Percentiles rank a stretch among this genome's conserved stretches.
These are phyloP conservation scores for Bufo bufo DNA, from an alignment of 2,113 vertebrate genomes.

Conservation along the genomic window DNA sequence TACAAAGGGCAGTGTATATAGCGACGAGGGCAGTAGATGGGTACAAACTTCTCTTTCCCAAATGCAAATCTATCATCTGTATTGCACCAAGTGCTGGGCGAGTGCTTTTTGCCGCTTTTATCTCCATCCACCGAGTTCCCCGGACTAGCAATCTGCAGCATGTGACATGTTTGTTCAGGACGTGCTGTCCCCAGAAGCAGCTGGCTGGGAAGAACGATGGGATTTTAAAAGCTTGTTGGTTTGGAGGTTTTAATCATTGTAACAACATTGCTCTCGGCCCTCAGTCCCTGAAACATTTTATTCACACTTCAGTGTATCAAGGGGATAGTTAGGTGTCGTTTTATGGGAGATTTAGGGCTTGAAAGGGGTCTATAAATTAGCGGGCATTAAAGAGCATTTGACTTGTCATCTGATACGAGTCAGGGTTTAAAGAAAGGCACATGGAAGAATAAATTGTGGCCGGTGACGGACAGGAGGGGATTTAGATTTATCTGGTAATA, in stretches of 20 bases:
- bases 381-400: not conserved
- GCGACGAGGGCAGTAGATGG: not conserved
- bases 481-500: not conserved
- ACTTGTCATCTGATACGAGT: not conserved
- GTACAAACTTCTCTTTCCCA: not conserved
- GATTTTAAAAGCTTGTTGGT: slow-evolving; percentile 13
- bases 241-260: slow-evolving; percentile 25
- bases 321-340: slow-evolving; percentile 10
- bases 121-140: not conserved
- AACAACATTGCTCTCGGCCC: slow-evolving; percentile 11
- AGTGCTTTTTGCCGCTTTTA: not conserved
- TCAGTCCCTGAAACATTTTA: not conserved
- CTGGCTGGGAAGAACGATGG: not conserved
- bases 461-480: not conserved
- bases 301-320: not conserved
- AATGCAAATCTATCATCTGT: not conserved
- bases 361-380: not conserved
- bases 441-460: not conserved
- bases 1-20: not conserved
- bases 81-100: not conserved
- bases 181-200: slow-evolving; percentile 29
- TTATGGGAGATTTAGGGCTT: not conserved
- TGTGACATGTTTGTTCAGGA: slow-evolving; percentile 15
- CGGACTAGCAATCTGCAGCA: not conserved
- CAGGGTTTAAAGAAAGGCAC: not conserved